A percentile compares a stretch with the other conserved stretches of the same genome.
phyloP scores from a whole-genome alignment of 2,113 vertebrate genomes.

The Ivindomyrus marchei region DNA sequence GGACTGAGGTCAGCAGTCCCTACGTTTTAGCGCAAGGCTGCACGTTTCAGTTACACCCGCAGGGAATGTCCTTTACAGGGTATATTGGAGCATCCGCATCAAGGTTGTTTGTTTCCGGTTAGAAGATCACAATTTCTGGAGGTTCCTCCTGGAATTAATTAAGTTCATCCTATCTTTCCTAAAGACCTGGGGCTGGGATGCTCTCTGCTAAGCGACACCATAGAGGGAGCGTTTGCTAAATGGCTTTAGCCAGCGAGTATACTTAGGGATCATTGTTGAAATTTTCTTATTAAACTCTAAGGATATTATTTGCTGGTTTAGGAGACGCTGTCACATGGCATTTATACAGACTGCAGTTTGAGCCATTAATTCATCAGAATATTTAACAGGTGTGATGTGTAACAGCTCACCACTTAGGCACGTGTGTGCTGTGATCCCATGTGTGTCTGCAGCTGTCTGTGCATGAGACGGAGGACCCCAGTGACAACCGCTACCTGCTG shows the following conservation, averaged over 20 bases:
- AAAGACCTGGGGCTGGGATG: background rate
- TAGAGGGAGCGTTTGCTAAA: background rate
- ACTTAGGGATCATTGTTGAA: background rate
- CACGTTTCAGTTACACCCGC: background rate
- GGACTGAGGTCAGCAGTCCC: background rate
- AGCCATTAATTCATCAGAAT: background rate
- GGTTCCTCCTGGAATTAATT: background rate
- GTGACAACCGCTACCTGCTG: constrained; percentile 73
- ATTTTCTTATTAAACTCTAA: background rate
- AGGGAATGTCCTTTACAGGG: background rate
- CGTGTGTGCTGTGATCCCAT: background rate
- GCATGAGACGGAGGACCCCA: constrained; percentile 69
- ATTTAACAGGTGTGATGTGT: background rate
- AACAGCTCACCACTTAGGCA: background rate
- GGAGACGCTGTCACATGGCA: background rate
- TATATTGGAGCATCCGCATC: too few relatives aligned
- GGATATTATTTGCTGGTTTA: background rate
- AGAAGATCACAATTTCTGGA: background rate
- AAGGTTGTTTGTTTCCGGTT: background rate
- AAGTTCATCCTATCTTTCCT: background rate
- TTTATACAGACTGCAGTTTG: background rate
- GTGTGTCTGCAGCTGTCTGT: constrained; percentile 58
- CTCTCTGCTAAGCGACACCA: background rate
- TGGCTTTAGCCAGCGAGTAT: background rate
- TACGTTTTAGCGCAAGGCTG: background rate